Evolutionary conservation across 2,888 invertebrate genomes (phyloP), one percentile per base, ranked within the genome.

Genomic region (Scaptomyza caliginosa): DNA sequence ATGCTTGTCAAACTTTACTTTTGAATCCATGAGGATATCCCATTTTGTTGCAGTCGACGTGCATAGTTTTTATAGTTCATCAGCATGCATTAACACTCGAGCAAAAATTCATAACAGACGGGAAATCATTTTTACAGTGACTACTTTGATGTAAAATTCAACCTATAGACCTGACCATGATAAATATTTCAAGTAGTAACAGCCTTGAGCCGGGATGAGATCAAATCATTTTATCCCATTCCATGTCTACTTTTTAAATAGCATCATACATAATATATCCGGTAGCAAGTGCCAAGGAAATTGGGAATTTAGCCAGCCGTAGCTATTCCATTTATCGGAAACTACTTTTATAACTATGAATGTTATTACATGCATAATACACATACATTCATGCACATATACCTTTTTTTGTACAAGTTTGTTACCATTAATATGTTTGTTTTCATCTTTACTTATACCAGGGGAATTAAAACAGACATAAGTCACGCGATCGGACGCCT

Each of bases 401-500:
- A 34, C 4, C n/a, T n/a, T n/a, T n/a, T n/a, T n/a, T n/a, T n/a
- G 7, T 39, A 13, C n/a, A 23, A n/a, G n/a, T n/a, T n/a, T n/a
- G n/a, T n/a, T n/a, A 23, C 28, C 11, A 28, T 11, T 3, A 5
- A 50, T 16, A 42, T 16, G 21, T 13, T 30, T 16, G 16, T n/a
- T 23, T 54, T 67, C 16, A 16, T 46, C 21, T 38, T 19, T 16
- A 26, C 26, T 56, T 50, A 60, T 52, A 68, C 36, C 26, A 24
- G 34, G 34, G 4, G 34, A 30, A 38, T 52, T 55, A 24, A 24
- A 45, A 39, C 42, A 55, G 34, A 11, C 16, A 1, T 5, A 36
- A 52, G 38, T 62, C 81, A 77, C 70, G 74, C 81, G 51, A 77
- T 77, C 50, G 23, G 38, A 49, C 42, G 77, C 67, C 50, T 38